Evolutionary conservation across 2,797 vertebrate species (phyloP).

Genomic region (Jordanella pulchra): DNA sequence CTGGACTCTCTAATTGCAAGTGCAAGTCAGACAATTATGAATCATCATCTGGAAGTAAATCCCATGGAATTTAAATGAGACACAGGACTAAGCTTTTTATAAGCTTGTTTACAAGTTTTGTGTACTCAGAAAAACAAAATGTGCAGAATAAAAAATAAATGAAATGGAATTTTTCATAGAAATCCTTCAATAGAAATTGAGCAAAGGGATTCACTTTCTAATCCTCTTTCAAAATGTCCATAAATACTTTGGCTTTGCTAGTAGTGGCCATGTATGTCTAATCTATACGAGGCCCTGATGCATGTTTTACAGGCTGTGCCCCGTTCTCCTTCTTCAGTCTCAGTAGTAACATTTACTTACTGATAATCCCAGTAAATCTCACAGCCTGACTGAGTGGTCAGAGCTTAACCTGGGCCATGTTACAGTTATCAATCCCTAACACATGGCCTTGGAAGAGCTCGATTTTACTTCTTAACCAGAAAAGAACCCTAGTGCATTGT

Average conservation of each 20-base stretch:
- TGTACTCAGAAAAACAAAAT: constrained; percentile 62
- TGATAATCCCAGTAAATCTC: constrained; percentile 76
- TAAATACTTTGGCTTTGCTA: constrained; percentile 68
- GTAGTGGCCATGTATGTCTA: constrained; percentile 78
- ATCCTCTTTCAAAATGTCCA: constrained; percentile 77
- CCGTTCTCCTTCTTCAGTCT: constrained; percentile 47
- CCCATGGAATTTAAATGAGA: constrained; percentile 42
- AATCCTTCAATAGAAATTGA: constrained; percentile 72
- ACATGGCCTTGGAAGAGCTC: constrained; percentile 70
- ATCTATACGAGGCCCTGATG: constrained; percentile 74
- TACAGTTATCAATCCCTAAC: constrained; percentile 71
- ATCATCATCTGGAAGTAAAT: constrained; percentile 54
- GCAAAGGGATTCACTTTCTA: constrained; percentile 77
- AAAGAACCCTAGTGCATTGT: constrained; percentile 37
- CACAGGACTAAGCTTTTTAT: constrained; percentile 55
- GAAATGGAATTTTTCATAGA: constrained; percentile 73
- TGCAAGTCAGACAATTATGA: constrained; percentile 41
- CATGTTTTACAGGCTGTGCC: constrained; percentile 68
- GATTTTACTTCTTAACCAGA: constrained; percentile 50
- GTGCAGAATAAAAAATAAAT: constrained; percentile 62
- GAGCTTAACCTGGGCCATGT: constrained; percentile 58
- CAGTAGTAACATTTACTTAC: constrained; percentile 55
- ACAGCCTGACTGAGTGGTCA: constrained; percentile 57
- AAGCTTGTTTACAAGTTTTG: constrained; percentile 68
- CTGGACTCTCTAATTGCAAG: constrained; percentile 9